Evolutionary conservation across 2,797 vertebrate species (phyloP).

Genomic region (Remorina albescens): DNA sequence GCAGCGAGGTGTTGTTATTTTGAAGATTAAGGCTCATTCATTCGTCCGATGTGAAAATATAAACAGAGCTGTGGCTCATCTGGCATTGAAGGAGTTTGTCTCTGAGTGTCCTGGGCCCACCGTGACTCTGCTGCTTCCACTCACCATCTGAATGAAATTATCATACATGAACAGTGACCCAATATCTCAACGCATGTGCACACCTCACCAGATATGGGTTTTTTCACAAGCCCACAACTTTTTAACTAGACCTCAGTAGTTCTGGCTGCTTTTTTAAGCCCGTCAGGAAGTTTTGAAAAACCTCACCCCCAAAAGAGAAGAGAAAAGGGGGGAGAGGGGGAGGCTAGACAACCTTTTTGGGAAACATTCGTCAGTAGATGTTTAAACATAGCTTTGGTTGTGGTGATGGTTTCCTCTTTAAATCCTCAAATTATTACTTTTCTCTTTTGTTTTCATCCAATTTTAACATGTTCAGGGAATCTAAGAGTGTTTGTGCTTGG

Average conservation of each 20-base stretch:
- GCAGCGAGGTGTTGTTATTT: not conserved
- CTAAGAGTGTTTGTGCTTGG: not conserved
- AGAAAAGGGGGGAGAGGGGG: constrained; percentile 22
- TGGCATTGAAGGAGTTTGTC: not conserved
- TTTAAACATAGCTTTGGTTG: constrained; percentile 61
- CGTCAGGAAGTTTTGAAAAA: constrained; percentile 41
- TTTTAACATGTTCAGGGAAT: constrained; percentile 30
- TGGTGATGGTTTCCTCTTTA: constrained; percentile 56
- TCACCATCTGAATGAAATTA: not conserved
- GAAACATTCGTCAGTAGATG: constrained; percentile 44
- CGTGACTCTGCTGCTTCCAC: not conserved
- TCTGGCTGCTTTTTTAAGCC: constrained; percentile 42
- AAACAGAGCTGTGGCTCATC: constrained; percentile 20
- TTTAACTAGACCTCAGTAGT: constrained; percentile 31
- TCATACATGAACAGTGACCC: constrained; percentile 6
- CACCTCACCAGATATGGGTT: constrained; percentile 43
- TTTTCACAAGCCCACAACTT: constrained; percentile 31
- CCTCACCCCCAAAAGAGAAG: constrained; percentile 30
- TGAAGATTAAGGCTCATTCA: constrained; percentile 1
- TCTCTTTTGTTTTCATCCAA: constrained; percentile 15
- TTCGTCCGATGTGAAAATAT: not conserved
- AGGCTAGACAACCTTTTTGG: constrained; percentile 16
- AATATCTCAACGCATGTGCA: constrained; percentile 21
- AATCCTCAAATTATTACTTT: constrained; percentile 56
- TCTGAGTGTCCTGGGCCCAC: constrained; percentile 3